Evolutionary conservation across 2,888 invertebrate species (phyloP).

Genomic region (Stegana nigrithorax): DNA sequence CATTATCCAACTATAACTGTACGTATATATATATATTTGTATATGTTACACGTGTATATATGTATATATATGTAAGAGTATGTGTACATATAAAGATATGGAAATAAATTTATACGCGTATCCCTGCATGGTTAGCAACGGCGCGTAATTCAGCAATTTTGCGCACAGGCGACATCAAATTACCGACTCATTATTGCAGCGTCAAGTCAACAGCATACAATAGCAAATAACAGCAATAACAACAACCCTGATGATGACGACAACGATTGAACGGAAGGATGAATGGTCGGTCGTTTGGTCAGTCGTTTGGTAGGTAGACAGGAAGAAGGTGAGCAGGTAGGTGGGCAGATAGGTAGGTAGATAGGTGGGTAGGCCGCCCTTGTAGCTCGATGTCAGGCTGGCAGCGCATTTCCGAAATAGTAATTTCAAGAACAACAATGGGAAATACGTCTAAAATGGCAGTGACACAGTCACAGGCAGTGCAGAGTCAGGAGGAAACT

Average conservation of each 20-base stretch:
- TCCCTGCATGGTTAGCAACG: too few relatives aligned
- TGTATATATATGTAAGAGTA: too few relatives aligned
- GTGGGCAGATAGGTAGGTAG: constrained; percentile 1
- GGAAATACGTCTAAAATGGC: constrained; percentile 46
- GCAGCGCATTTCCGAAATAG: constrained; percentile 10
- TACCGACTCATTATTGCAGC: constrained; percentile 65
- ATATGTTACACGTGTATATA: too few relatives aligned
- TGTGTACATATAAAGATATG: too few relatives aligned
- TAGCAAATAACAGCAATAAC: background rate
- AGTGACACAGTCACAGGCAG: constrained; percentile 25
- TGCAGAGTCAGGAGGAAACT: background rate
- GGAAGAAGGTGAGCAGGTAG: background rate
- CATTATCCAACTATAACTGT: too few relatives aligned
- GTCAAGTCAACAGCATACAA: constrained; percentile 36
- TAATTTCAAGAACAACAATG: constrained; percentile 13
- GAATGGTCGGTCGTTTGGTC: background rate
- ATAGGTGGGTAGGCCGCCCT: too few relatives aligned
- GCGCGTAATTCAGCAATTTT: too few relatives aligned
- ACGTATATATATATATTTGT: too few relatives aligned
- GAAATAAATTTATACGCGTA: too few relatives aligned
- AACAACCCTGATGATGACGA: background rate
- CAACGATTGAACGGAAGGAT: background rate
- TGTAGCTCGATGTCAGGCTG: background rate
- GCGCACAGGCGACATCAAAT: constrained; percentile 62
- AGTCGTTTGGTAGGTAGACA: background rate